phyloP scores from a whole-genome alignment of 2,888 invertebrate species.

The Megamerina dolium region DNA sequence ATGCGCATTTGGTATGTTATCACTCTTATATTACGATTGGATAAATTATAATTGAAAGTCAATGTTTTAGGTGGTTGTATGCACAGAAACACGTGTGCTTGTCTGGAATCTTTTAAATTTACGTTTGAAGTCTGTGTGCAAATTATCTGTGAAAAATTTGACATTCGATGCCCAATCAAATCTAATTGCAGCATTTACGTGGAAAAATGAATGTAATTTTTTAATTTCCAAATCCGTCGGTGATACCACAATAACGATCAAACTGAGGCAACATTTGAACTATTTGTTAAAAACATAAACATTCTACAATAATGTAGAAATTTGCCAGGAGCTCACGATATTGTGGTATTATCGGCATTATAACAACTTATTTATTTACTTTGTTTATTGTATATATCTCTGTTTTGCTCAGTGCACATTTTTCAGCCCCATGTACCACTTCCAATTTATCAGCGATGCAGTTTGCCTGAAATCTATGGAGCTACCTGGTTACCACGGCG shows the following conservation, averaged over 20 bases:
- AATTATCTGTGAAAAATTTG: slow-evolving; percentile 41
- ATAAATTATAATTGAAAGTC: background rate
- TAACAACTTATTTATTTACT: too few species aligned
- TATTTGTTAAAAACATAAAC: too few species aligned
- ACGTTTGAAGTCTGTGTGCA: slow-evolving; percentile 55
- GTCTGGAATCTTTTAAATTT: slow-evolving; percentile 66
- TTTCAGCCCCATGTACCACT: slow-evolving; percentile 57
- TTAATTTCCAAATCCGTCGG: too few species aligned
- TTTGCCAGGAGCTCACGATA: too few species aligned
- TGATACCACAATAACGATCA: too few species aligned
- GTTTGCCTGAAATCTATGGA: slow-evolving; percentile 50
- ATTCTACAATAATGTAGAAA: too few species aligned
- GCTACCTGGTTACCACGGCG: slow-evolving; percentile 56
- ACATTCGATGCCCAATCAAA: slow-evolving; percentile 59
- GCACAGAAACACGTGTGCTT: slow-evolving; percentile 52
- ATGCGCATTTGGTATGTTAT: slow-evolving; percentile 36
- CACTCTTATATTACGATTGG: background rate
- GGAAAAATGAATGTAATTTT: slow-evolving; percentile 57
- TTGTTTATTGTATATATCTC: too few species aligned
- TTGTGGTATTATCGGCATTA: too few species aligned
- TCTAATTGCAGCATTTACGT: slow-evolving; percentile 61
- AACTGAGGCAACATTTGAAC: too few species aligned
- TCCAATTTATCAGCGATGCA: slow-evolving; percentile 52
- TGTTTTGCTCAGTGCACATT: slow-evolving; percentile 64
- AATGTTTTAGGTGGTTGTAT: slow-evolving; percentile 38